Conservation (phyloP, 2,888 invertebrate genomes). For the Epirrhoe tristata region DNA sequence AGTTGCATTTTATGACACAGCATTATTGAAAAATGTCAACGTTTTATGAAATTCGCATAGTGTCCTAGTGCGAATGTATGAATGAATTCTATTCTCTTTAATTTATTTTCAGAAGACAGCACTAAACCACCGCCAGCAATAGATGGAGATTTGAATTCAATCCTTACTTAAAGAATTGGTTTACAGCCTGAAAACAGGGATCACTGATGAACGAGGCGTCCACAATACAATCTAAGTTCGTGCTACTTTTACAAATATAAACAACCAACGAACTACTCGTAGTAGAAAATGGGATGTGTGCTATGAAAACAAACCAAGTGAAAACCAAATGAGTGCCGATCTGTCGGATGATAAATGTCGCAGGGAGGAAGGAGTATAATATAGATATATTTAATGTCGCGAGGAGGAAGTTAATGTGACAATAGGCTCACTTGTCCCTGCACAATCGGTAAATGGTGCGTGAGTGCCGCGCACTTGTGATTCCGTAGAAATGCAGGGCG, state of each 20-base stretch:
- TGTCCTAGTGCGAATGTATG: no score
- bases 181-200: no score
- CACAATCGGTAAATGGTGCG: constrained; percentile 71
- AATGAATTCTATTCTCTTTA: no score
- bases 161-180: no score
- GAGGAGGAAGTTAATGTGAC: constrained; percentile 51
- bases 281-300: neutral
- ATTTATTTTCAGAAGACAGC: no score
- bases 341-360: constrained; percentile 67
- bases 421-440: constrained; percentile 72
- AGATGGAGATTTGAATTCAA: no score
- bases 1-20: neutral
- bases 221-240: no score
- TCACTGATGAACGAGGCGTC: no score
- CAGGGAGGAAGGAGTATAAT: constrained; percentile 39
- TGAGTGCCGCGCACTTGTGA: constrained; percentile 58
- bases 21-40: neutral
- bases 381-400: constrained; percentile 35
- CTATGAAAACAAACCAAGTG: constrained; percentile 58
- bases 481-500: constrained; percentile 61
- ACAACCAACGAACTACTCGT: no score
- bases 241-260: no score
- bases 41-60: neutral
- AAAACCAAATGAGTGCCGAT: constrained; percentile 67
- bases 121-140: no score